phyloP scores from a whole-genome alignment of 2,797 vertebrate genomes.

The Myiotriccus ornatus region DNA sequence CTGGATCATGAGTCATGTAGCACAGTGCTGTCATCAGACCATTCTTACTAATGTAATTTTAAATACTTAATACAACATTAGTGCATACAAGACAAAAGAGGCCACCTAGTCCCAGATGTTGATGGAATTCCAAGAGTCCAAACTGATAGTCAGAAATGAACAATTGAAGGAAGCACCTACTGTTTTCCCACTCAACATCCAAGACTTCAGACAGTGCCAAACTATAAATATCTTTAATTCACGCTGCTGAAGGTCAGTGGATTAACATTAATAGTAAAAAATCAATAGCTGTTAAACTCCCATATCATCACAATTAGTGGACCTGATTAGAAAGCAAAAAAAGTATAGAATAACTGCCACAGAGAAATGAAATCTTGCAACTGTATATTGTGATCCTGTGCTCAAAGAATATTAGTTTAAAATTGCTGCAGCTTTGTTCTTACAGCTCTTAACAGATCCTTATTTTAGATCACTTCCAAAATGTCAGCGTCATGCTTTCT shows the following conservation, averaged over 20 bases:
- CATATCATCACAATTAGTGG: background rate
- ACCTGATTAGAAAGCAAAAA: background rate
- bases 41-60: background rate
- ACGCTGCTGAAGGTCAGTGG: background rate
- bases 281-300: background rate
- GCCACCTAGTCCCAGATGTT: background rate
- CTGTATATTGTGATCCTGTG: background rate
- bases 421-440: background rate
- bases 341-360: background rate
- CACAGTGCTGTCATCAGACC: background rate
- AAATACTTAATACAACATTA: background rate
- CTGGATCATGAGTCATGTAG: background rate
- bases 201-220: background rate
- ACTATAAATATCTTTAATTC: constrained; percentile 11
- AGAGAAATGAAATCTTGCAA: background rate
- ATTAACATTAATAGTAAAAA: background rate
- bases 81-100: background rate
- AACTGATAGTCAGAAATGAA: background rate
- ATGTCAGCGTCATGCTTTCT: background rate
- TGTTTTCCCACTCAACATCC: background rate
- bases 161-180: background rate
- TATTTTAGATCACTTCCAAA: background rate
- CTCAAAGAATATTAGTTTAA: background rate
- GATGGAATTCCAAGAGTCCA: background rate
- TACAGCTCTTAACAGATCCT: background rate